Evolutionary conservation across 2,888 invertebrate species (phyloP).

Genomic region (Atethmia centrago): DNA sequence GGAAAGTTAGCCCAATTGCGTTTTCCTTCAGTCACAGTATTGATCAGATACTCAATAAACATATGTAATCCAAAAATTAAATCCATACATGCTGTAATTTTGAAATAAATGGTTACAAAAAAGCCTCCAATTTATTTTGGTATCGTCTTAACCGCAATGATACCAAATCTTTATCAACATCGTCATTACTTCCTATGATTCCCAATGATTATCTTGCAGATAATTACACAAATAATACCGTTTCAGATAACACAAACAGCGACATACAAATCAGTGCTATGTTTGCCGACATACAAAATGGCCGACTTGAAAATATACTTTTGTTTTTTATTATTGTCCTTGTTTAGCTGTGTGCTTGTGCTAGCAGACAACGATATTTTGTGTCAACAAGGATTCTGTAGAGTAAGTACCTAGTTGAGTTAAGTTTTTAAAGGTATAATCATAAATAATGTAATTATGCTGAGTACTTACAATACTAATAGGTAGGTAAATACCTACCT

Average conservation of each 20-base stretch:
- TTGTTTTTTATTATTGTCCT: slow-evolving; percentile 72
- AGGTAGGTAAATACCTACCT: too few species aligned
- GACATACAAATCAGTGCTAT: slow-evolving; percentile 72
- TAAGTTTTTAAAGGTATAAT: neutral
- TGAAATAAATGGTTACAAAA: too few species aligned
- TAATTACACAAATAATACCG: slow-evolving; percentile 62
- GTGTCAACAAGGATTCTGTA: slow-evolving; percentile 82
- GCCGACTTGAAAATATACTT: slow-evolving; percentile 65
- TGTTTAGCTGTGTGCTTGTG: slow-evolving; percentile 63
- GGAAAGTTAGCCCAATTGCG: too few species aligned
- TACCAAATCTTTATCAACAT: slow-evolving; percentile 36
- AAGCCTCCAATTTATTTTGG: too few species aligned
- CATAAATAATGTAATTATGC: too few species aligned
- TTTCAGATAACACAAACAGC: slow-evolving; percentile 40
- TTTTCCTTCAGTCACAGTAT: too few species aligned
- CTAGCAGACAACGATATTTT: slow-evolving; percentile 67
- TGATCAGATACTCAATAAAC: too few species aligned
- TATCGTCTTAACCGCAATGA: neutral
- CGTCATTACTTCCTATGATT: slow-evolving; percentile 46
- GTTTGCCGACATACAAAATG: slow-evolving; percentile 72
- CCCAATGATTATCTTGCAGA: slow-evolving; percentile 60
- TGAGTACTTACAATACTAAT: too few species aligned
- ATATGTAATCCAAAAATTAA: too few species aligned
- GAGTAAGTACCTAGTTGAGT: slow-evolving; percentile 73
- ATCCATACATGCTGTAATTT: too few species aligned